phyloP scores from a whole-genome alignment of 2,888 invertebrate species.

The Seira musarum region DNA sequence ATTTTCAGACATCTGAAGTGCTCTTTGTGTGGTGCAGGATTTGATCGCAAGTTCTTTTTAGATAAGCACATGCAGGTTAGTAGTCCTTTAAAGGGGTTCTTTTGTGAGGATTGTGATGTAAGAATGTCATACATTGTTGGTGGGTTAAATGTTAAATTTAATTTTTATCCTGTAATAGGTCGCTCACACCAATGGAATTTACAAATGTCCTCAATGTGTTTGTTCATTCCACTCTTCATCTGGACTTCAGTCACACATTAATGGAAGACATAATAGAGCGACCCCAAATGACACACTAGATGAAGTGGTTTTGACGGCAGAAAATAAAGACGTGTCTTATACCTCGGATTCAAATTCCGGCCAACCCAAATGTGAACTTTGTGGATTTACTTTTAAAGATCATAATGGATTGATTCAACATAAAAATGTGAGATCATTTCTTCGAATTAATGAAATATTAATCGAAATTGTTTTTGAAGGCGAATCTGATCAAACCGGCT shows the following conservation, averaged over 20 bases:
- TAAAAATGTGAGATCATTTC: too few species aligned
- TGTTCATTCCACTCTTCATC: neutral
- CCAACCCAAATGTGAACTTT: neutral
- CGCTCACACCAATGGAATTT: slow-evolving; percentile 3
- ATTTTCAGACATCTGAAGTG: neutral
- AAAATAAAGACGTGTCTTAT: neutral
- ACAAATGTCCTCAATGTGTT: neutral
- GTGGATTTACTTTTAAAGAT: neutral
- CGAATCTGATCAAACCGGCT: neutral
- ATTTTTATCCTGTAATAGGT: too few species aligned
- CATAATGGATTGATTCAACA: neutral
- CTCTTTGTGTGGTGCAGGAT: neutral
- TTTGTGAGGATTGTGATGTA: neutral
- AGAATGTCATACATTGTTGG: neutral
- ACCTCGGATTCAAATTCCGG: neutral
- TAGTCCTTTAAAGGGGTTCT: neutral
- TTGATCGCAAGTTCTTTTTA: neutral
- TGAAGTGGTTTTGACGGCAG: neutral
- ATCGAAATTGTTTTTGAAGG: neutral
- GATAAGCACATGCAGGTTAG: neutral
- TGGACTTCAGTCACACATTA: neutral
- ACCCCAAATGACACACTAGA: too few species aligned
- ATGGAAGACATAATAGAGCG: neutral
- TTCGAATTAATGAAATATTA: neutral
- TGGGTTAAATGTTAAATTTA: neutral